Percentiles rank a stretch among this genome's conserved stretches.
These are phyloP conservation scores for Plectropomus leopardus DNA, from an alignment of 2,113 vertebrate species.

Conservation along the genomic window DNA sequence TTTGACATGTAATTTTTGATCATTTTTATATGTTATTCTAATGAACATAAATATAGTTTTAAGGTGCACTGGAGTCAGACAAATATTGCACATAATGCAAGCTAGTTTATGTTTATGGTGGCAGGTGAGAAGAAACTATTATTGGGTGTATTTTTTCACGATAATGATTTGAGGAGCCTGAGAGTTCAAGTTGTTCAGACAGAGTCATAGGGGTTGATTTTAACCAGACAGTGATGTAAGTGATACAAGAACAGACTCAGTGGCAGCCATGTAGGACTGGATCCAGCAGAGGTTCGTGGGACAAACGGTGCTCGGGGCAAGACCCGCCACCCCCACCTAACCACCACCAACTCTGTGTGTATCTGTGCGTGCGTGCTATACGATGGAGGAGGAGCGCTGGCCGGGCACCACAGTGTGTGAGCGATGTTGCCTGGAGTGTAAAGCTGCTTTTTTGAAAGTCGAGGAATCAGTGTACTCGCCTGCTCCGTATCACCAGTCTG, in stretches of 20 bases:
- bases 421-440: slow-evolving; percentile 8
- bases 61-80: too few species aligned
- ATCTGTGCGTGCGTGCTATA: slow-evolving; percentile 10
- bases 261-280: slow-evolving; percentile 2
- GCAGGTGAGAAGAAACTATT: neutral
- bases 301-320: slow-evolving; percentile 15
- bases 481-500: neutral
- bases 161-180: neutral
- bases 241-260: slow-evolving; percentile 3
- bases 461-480: neutral
- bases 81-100: too few species aligned
- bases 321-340: neutral
- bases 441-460: slow-evolving; percentile 1
- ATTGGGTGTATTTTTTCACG: neutral
- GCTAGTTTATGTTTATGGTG: too few species aligned
- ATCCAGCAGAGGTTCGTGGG: slow-evolving; percentile 13
- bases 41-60: too few species aligned
- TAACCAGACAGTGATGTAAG: slow-evolving; percentile 10
- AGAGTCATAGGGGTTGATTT: neutral
- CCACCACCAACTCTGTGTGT: neutral
- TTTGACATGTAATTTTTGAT: too few species aligned
- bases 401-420: neutral
- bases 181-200: neutral
- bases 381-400: neutral
- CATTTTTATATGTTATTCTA: too few species aligned